Evolutionary conservation across 2,797 vertebrate genomes (phyloP), one percentile per base, ranked within the genome.

Genomic region (Leptoclinus maculatus): DNA sequence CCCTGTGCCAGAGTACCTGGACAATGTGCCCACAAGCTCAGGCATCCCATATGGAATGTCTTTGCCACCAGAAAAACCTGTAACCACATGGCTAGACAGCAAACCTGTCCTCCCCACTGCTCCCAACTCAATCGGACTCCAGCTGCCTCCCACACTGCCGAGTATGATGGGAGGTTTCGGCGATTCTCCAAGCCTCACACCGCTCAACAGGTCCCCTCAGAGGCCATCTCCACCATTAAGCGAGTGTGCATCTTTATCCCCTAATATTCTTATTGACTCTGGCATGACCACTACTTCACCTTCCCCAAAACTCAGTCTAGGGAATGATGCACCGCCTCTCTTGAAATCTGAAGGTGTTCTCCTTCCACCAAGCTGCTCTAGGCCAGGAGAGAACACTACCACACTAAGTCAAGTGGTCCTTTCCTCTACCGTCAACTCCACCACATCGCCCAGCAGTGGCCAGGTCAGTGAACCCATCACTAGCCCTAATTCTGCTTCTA

Each of bases 41-140:
- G 98, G 98, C 86, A 99, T 99, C 78, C 98, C 98, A 0, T 99
- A 99, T 1, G 98, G 98, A 66, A 99, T 99, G 98, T 99, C 98
- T 0, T 94, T 99, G 88, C 98, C 98, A 17, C 98, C 98, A 0
- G 98, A 99, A 89, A 99, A 99, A 90, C 98, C 98, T 0, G 97
- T 99, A 65, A 98, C 98, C 74, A 99, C 98, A 0, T 99, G 98
- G 98, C 94, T 99, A 51, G 98, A 99, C 93, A 99, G 97, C 92
- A 99, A 99, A 87, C 98, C 98, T 0, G 96, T 98, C 78, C 87
- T 99, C 82, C 94, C 98, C 3, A 98, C 97, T 0, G 93, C 96
- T 51, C 92, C 97, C 5, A 97, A 97, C 29, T 97, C 98, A 27
- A 95, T 97, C 0, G 97, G 97, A 58, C 95, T 99, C 59, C 98